Percentiles rank a stretch among this genome's conserved stretches.
phyloP scores from a whole-genome alignment of 2,797 vertebrate species.

The Tolypeutes matacus region DNA sequence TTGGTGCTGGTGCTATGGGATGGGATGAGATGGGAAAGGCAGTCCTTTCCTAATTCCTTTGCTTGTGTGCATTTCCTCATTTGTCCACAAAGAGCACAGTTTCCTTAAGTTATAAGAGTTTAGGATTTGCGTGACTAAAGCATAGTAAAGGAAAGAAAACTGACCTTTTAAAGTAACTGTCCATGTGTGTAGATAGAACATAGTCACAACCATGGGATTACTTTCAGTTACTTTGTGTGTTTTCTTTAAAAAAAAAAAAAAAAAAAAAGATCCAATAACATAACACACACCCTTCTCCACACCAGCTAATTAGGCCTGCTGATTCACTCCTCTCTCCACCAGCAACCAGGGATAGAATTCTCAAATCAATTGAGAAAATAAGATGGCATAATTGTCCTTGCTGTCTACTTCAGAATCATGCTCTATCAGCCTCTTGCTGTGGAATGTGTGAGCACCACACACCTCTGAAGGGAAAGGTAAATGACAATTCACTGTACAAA shows the following conservation, averaged over 20 bases:
- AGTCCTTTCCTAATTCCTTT: not conserved
- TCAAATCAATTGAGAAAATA: not conserved
- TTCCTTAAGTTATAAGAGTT: not conserved
- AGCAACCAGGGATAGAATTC: not conserved
- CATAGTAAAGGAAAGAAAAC: not conserved
- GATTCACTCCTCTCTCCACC: not conserved
- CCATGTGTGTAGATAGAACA: not conserved
- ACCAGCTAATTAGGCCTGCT: not conserved
- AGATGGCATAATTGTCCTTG: not conserved
- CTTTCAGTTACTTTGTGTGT: not conserved
- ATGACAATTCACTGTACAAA: not conserved
- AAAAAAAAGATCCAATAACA: not conserved
- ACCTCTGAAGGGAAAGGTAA: not conserved
- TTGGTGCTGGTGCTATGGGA: no score
- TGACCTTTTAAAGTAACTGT: not conserved
- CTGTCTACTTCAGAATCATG: not conserved
- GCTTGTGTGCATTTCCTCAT: not conserved
- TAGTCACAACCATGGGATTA: not conserved
- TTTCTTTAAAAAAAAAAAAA: not conserved
- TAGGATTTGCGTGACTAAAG: not conserved
- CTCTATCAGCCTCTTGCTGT: not conserved
- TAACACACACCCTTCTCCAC: not conserved
- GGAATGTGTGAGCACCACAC: no score
- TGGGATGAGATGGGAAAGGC: no score
- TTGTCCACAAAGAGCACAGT: conserved; percentile 6